Evolutionary conservation across 2,888 invertebrate genomes (phyloP).

Genomic region (Selenia dentaria): DNA sequence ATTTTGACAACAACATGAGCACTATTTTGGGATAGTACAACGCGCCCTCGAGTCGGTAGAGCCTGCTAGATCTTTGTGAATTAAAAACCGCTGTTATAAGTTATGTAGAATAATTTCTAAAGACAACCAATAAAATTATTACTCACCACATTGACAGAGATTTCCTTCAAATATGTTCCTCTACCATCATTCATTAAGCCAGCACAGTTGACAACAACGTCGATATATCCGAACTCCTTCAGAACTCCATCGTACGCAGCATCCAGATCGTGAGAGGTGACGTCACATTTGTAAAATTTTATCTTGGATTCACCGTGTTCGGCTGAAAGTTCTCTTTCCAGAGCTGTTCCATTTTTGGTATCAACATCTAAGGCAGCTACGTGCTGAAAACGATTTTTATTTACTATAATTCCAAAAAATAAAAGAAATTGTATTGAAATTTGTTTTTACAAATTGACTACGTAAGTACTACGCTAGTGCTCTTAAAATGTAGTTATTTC

Average conservation of each 20-base stretch:
- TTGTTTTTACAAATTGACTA: no score
- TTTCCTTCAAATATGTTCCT: slow-evolving; percentile 54
- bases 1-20: no score
- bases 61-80: no score
- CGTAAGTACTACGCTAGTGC: no score
- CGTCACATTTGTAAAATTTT: slow-evolving; percentile 58
- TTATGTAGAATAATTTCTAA: no score
- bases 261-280: slow-evolving; percentile 50
- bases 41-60: no score
- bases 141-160: slow-evolving; percentile 65
- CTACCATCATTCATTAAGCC: slow-evolving; percentile 67
- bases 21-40: no score
- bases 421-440: no score
- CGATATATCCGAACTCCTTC: slow-evolving; percentile 55
- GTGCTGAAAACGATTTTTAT: slow-evolving; percentile 46
- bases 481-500: no score
- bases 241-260: slow-evolving; percentile 45
- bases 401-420: neutral
- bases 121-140: no score
- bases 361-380: slow-evolving; percentile 56
- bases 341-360: slow-evolving; percentile 36
- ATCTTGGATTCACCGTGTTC: slow-evolving; percentile 46
- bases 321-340: slow-evolving; percentile 45
- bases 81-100: no score
- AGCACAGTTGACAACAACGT: slow-evolving; percentile 66